Percentiles rank a stretch among this genome's conserved stretches.
phyloP scores from a whole-genome alignment of 2,888 invertebrate species.

The Drosophila meridiana region DNA sequence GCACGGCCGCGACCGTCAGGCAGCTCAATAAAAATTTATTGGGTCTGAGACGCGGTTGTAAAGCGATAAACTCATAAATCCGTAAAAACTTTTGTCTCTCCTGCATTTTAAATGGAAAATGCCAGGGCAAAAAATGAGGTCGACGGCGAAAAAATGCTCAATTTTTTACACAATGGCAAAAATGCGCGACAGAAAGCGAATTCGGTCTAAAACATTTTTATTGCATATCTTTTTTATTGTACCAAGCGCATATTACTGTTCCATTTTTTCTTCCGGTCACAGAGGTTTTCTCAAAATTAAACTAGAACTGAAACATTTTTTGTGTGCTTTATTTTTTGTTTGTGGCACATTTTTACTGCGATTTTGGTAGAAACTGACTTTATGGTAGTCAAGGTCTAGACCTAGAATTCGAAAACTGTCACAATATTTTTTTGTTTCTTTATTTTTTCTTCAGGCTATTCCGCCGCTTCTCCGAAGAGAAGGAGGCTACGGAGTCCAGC shows the following conservation, averaged over 20 bases:
- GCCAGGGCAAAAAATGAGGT: slow-evolving; percentile 70
- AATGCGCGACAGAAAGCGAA: slow-evolving; percentile 60
- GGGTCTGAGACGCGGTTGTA: slow-evolving; percentile 56
- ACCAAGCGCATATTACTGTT: slow-evolving; percentile 52
- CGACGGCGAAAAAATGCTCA: slow-evolving; percentile 73
- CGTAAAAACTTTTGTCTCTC: slow-evolving; percentile 61
- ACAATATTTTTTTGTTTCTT: slow-evolving; percentile 48
- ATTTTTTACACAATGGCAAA: slow-evolving; percentile 75
- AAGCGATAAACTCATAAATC: slow-evolving; percentile 79
- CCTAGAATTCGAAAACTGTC: slow-evolving; percentile 56
- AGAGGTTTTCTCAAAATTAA: slow-evolving; percentile 70
- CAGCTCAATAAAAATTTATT: slow-evolving; percentile 74
- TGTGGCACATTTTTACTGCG: slow-evolving; percentile 44
- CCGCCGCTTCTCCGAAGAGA: slow-evolving; percentile 48
- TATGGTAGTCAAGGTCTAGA: slow-evolving; percentile 70
- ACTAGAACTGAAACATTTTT: slow-evolving; percentile 80
- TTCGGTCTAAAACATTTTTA: slow-evolving; percentile 77
- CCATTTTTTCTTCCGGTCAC: slow-evolving; percentile 61
- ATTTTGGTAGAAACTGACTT: slow-evolving; percentile 68
- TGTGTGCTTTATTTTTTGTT: slow-evolving; percentile 69
- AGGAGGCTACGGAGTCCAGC: slow-evolving; percentile 64
- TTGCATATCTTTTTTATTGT: slow-evolving; percentile 67
- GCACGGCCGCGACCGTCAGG: slow-evolving; percentile 50
- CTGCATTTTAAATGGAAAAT: slow-evolving; percentile 74
- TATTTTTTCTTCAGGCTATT: slow-evolving; percentile 34